phyloP scores from a whole-genome alignment of 2,888 invertebrate genomes.

The Nomada lathburiana region DNA sequence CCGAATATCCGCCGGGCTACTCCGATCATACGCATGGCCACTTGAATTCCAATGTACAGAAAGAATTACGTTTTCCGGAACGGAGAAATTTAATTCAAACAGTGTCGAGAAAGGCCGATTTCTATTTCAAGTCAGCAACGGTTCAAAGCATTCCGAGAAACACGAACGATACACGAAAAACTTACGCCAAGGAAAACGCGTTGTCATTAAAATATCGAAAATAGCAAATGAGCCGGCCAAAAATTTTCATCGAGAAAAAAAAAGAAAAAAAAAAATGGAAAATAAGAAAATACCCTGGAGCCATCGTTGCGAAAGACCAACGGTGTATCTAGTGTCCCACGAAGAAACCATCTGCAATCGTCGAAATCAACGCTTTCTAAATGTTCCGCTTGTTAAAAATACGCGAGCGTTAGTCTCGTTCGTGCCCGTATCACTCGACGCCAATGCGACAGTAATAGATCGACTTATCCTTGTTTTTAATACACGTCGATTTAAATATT shows the following conservation, averaged over 20 bases:
- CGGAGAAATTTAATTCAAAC: constrained; percentile 39
- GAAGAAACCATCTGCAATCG: constrained; percentile 20
- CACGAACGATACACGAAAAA: constrained; percentile 22
- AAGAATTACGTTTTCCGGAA: constrained; percentile 38
- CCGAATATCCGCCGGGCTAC: constrained; percentile 10
- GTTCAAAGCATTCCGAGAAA: constrained; percentile 23
- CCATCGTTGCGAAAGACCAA: background rate
- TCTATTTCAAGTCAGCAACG: constrained; percentile 41
- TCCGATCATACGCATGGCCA: background rate
- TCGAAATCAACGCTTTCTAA: constrained; percentile 52
- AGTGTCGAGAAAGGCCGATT: constrained; percentile 46
- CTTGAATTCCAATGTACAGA: constrained; percentile 18
- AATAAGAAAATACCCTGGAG: background rate
- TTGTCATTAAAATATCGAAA: constrained; percentile 10
- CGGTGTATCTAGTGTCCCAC: constrained; percentile 7
- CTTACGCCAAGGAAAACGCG: background rate
- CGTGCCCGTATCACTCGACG: background rate
- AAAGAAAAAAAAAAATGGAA: background rate
- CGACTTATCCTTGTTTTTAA: constrained; percentile 6
- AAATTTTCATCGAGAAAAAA: background rate
- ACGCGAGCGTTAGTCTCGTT: constrained; percentile 19
- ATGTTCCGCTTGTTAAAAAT: constrained; percentile 50
- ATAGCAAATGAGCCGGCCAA: background rate
- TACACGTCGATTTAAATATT: background rate
- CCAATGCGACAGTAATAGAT: background rate